Percentiles rank a stretch among this genome's conserved stretches.
phyloP scores from a whole-genome alignment of 1,140 invertebrate genomes.

The Nephila pilipes region DNA sequence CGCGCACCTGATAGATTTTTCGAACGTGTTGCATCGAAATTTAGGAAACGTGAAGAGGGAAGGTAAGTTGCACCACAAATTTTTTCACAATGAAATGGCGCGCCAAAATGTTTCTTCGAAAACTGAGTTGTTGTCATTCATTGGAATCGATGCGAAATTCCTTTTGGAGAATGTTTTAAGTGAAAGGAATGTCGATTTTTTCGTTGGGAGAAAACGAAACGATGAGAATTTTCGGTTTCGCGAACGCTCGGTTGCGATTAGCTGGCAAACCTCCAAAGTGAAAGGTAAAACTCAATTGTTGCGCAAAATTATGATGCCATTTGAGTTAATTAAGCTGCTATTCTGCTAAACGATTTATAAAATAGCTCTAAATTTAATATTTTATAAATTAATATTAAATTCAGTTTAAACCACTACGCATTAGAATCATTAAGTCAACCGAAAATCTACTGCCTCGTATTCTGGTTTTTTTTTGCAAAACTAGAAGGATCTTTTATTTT shows the following conservation, averaged over 20 bases:
- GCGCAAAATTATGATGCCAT: too few relatives aligned
- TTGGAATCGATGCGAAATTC: background rate
- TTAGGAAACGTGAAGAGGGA: slow-evolving; percentile 78
- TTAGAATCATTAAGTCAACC: too few relatives aligned
- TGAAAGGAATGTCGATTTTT: background rate
- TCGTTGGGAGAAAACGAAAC: background rate
- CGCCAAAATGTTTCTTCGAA: background rate
- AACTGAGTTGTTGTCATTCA: background rate
- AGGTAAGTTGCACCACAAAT: slow-evolving; percentile 75
- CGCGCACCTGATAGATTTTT: slow-evolving; percentile 78
- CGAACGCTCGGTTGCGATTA: background rate
- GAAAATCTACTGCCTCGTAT: too few relatives aligned
- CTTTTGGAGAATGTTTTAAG: background rate
- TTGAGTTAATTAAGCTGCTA: too few relatives aligned
- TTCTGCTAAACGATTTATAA: too few relatives aligned
- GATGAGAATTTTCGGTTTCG: background rate
- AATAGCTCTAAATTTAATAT: too few relatives aligned
- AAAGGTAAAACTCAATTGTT: too few relatives aligned
- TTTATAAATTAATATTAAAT: background rate
- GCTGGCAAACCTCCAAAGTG: background rate
- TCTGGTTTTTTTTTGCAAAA: too few relatives aligned
- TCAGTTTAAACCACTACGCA: too few relatives aligned
- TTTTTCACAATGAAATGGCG: background rate
- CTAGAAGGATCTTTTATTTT: too few relatives aligned
- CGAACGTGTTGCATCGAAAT: slow-evolving; percentile 76